Evolutionary conservation across 2,113 vertebrate genomes (phyloP).

Genomic region (Calidris pygmaea): DNA sequence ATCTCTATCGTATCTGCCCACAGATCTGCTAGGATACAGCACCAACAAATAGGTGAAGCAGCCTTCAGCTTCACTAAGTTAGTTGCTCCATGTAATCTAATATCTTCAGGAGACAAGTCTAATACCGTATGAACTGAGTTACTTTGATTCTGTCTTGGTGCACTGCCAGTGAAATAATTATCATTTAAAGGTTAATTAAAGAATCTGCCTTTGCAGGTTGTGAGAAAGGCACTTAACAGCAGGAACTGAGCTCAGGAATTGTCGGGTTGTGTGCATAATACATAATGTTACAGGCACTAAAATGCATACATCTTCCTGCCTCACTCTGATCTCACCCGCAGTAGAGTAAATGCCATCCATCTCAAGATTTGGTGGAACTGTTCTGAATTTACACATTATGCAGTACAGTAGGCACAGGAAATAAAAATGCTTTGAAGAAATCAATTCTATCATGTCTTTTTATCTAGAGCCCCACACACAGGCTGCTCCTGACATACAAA

Average conservation of each 20-base stretch:
- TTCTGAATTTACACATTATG: background rate
- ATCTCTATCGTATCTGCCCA: background rate
- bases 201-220: constrained; percentile 60
- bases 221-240: constrained; percentile 55
- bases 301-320: background rate
- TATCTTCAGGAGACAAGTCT: constrained; percentile 28
- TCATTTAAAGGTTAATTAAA: constrained; percentile 75
- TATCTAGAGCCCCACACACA: background rate
- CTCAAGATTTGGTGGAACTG: background rate
- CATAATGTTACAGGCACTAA: constrained; percentile 23
- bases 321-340: background rate
- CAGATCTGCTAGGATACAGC: background rate
- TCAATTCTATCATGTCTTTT: background rate
- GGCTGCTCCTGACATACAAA: background rate
- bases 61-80: background rate
- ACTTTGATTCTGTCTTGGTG: constrained; percentile 51
- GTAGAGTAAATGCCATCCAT: background rate
- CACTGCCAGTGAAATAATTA: constrained; percentile 68
- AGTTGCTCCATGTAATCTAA: background rate
- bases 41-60: background rate
- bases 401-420: background rate
- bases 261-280: constrained; percentile 43
- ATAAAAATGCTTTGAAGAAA: background rate
- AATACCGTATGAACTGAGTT: constrained; percentile 4
- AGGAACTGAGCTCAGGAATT: constrained; percentile 46